Base-by-base conservation (phyloP, 2,797 vertebrate genomes). In the Melanotaenia parkinsoni region DNA sequence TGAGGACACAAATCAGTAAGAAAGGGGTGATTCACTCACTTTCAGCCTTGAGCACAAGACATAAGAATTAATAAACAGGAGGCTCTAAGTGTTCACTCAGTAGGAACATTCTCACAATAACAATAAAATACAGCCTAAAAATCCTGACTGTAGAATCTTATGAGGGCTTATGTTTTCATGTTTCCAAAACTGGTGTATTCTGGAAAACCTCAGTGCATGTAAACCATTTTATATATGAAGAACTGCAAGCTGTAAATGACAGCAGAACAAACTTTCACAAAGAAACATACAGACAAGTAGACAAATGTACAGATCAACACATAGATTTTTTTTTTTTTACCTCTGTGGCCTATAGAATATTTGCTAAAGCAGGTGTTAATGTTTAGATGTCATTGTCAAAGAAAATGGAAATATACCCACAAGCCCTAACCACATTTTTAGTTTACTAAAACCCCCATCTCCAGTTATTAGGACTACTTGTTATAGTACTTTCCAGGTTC, bases 401-500 rank as follows among this genome's bases (percentile, higher is more conserved):
- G 53, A 18, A 43, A 43, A 40, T 53, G 75, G 63, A 76, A 83
- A 76, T 79, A 78, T 51, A 65, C 45, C 62, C 59, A 59, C 14
- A 37, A 77, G 35, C 53, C n/a, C 53, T 14, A 7, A 9, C 20
- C 38, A 47, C 47, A 5, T 56, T 73, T 82, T 70, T 54, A 73
- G 47, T 58, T 1, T 28, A 37, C 58, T 63, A 14, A 85, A 1
- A 5, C 18, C 43, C 43, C 18, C 35, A 5, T 50, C 82, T 67
- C 64, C 66, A 73, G 66, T 82, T 81, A 58, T 82, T 57, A 24
- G 32, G 68, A 58, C 63, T 43, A 56, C 76, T 59, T 60, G 53
- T 38, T 78, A 80, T 85, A 90, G 84, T 80, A 90, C 86, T 82
- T 91, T 92, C 85, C 87, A 80, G 75, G 80, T 78, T 70, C 60